Evolutionary conservation across 2,113 vertebrate genomes (phyloP).

Genomic region (Onychostruthus taczanowskii): DNA sequence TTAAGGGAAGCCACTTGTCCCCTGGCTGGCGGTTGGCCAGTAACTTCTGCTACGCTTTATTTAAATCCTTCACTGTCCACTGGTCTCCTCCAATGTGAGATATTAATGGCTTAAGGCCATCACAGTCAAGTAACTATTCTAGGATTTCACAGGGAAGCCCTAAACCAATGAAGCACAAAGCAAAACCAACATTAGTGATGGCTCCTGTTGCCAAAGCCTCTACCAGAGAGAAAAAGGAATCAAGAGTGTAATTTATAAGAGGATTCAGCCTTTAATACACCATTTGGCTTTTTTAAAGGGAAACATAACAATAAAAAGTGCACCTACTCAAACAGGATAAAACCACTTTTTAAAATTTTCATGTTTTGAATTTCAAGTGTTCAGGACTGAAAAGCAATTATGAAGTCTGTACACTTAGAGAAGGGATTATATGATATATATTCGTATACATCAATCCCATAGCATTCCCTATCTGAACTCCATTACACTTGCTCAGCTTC

Average conservation of each 20-base stretch:
- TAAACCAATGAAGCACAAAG: neutral
- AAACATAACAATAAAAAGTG: neutral
- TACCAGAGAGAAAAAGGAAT: neutral
- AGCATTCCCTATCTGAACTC: neutral
- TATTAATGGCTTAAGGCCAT: conserved; percentile 38
- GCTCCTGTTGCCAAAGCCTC: neutral
- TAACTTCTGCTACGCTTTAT: conserved; percentile 25
- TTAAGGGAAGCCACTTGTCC: conserved; percentile 45
- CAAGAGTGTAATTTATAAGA: neutral
- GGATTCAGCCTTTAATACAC: neutral
- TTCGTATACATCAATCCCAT: neutral
- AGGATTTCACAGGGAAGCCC: conserved; percentile 41
- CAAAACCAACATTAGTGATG: neutral
- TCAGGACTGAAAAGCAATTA: neutral
- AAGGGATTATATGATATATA: neutral
- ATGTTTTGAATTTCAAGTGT: neutral
- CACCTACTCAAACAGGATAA: neutral
- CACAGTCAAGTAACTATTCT: conserved; percentile 41
- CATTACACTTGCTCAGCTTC: neutral
- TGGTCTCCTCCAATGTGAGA: conserved; percentile 5
- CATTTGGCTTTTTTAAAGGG: neutral
- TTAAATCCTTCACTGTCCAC: conserved; percentile 33
- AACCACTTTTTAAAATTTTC: fast-evolving
- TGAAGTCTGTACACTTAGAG: neutral
- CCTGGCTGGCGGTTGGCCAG: conserved; percentile 25